Percentiles rank a stretch among this genome's conserved stretches.
Conservation (phyloP, 2,797 vertebrate species). For the Hafferia zeledoni region DNA sequence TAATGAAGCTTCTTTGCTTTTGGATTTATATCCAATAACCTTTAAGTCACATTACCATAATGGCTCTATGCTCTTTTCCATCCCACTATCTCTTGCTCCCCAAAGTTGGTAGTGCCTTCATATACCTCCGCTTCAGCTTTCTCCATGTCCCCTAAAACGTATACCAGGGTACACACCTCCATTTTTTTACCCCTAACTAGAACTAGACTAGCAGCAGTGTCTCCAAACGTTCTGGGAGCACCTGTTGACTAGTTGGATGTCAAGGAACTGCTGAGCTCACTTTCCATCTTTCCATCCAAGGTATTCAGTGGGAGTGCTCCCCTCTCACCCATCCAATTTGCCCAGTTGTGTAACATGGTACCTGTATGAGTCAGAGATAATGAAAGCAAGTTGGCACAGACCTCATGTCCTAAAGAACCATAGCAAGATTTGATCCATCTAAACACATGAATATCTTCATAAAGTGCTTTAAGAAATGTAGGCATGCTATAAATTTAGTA, state of each 20-base stretch:
- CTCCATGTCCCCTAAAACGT: not conserved
- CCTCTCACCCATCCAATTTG: not conserved
- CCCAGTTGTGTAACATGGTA: not conserved
- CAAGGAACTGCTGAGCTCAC: not conserved
- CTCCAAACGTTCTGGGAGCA: not conserved
- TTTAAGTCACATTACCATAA: not conserved
- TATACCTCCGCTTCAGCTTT: not conserved
- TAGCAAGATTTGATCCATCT: not conserved
- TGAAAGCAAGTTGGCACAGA: not conserved
- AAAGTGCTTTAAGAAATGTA: not conserved
- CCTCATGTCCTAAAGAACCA: not conserved
- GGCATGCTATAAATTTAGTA: not conserved
- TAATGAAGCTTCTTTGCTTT: not conserved
- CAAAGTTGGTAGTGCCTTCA: not conserved
- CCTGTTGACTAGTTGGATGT: fast-evolving
- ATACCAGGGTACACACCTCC: not conserved
- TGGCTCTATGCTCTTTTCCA: not conserved
- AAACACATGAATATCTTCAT: not conserved
- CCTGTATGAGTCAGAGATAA: not conserved
- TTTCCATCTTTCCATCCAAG: not conserved
- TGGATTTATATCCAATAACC: not conserved
- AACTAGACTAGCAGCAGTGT: not conserved
- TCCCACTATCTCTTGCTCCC: not conserved
- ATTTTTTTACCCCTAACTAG: not conserved
- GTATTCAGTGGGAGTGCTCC: not conserved